A percentile compares a stretch with the other conserved stretches of the same genome.
Evolutionary conservation across 2,797 vertebrate genomes (phyloP).

Genomic region (Chrosomus eos): DNA sequence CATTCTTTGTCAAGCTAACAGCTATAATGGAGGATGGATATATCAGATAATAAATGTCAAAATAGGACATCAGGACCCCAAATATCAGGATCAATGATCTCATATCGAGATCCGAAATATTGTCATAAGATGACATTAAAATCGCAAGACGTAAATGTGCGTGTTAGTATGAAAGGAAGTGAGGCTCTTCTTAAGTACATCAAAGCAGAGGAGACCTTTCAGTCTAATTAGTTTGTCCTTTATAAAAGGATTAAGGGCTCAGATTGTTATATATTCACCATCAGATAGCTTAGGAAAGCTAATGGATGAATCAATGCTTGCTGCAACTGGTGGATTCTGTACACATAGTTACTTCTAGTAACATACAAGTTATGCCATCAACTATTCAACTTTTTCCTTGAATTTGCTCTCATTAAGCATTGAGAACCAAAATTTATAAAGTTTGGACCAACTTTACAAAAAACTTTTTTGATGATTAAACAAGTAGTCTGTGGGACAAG

Average conservation of each 20-base stretch:
- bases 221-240: slow-evolving; percentile 80
- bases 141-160: slow-evolving; percentile 60
- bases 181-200: slow-evolving; percentile 64
- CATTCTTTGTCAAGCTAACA: slow-evolving; percentile 1
- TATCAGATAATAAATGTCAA: slow-evolving; percentile 66
- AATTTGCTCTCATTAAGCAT: background rate
- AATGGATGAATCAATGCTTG: slow-evolving; percentile 23
- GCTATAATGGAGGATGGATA: slow-evolving; percentile 17
- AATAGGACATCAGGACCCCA: slow-evolving; percentile 67
- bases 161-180: slow-evolving; percentile 60
- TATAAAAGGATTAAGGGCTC: slow-evolving; percentile 70
- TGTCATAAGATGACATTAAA: slow-evolving; percentile 69
- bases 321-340: background rate
- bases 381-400: background rate
- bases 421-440: background rate
- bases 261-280: slow-evolving; percentile 64
- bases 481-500: background rate
- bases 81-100: slow-evolving; percentile 62
- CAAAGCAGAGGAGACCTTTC: slow-evolving; percentile 77
- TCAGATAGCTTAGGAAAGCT: slow-evolving; percentile 43
- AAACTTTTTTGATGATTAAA: background rate
- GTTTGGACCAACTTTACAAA: too few relatives aligned
- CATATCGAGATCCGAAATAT: slow-evolving; percentile 61
- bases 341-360: background rate
- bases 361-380: background rate